Evolutionary conservation across 2,888 invertebrate genomes (phyloP), one percentile per base, ranked within the genome.

Genomic region (Microdon myrmicae): DNA sequence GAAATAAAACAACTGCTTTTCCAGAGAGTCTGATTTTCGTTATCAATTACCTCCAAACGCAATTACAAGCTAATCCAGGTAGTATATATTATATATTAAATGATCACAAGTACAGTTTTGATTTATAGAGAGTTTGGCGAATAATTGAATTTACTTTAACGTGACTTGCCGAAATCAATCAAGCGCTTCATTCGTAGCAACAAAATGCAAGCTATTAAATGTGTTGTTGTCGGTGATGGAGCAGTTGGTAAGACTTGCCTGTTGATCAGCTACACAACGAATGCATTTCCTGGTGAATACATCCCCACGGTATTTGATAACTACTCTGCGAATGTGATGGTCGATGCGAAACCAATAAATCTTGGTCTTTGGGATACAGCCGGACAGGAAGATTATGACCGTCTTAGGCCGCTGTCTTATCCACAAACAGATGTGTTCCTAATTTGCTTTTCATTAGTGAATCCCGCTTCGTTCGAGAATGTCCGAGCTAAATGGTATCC

Each of bases 401-500:
- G 77, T 4, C 25, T 77, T 61, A 71, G 77, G 2, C 77, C 77
- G 3, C 69, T 77, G 1, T 78, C 78, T 1, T 77, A 77, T 67
- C 77, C 77, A 4, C 78, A 77, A 29, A 77, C 77, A 0, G 77
- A 77, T 67, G 77, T 77, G 0, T 77, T 77, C 16, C 73, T 77
- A 41, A 78, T 78, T 39, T 78, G 78, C 37, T 77, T 77, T 61
- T 77, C 77, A 16, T 69, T 77, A 69, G 78, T 77, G 1, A 77
- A 77, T 68, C 77, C 77, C 19, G 78, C 77, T 31, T 78, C 77
- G 10, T 77, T 77, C 43, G 77, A 77, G 70, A 77, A 77, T 47
- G 77, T 77, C 4, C 75, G 77, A 23, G 77, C 77, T 60, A 77
- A 77, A 68, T 77, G 77, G 77, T 77, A 74, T 66, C 78, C 77